Evolutionary conservation across 2,888 invertebrate genomes (phyloP).

Genomic region (Lutraria lutraria): DNA sequence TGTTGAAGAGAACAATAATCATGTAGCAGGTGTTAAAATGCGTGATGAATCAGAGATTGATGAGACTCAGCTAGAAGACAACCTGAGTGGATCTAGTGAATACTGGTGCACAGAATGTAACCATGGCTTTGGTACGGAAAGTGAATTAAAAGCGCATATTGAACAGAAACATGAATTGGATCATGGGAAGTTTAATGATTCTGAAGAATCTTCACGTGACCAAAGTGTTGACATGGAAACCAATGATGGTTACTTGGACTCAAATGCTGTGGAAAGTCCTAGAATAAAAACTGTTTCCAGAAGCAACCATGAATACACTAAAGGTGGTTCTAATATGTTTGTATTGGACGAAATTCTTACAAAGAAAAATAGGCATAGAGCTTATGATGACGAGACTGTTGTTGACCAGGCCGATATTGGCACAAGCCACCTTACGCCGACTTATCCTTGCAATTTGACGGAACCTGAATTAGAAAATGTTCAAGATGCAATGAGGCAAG

Average conservation of each 20-base stretch:
- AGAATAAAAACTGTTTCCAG: background rate
- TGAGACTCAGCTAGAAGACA: slow-evolving; percentile 2
- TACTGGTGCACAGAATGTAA: slow-evolving; percentile 82
- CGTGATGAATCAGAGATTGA: slow-evolving; percentile 17
- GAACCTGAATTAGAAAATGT: slow-evolving; percentile 32
- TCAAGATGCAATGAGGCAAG: slow-evolving; percentile 43
- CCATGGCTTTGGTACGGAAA: slow-evolving; percentile 77
- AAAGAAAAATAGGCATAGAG: slow-evolving; percentile 12
- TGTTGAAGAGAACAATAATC: slow-evolving; percentile 53
- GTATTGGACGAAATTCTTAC: background rate
- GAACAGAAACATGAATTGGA: slow-evolving; percentile 70
- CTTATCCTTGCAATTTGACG: background rate
- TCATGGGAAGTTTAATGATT: background rate
- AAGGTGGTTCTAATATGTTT: background rate
- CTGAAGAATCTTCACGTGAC: slow-evolving; percentile 9
- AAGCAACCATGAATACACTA: background rate
- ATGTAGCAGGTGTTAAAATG: slow-evolving; percentile 44
- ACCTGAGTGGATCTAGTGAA: slow-evolving; percentile 61
- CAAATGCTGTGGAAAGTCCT: background rate
- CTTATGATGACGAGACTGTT: slow-evolving; percentile 47
- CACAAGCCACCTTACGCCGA: background rate
- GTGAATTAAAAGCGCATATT: slow-evolving; percentile 75
- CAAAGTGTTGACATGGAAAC: slow-evolving; percentile 1
- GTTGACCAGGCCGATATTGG: slow-evolving; percentile 13
- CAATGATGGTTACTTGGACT: background rate